Conservation (phyloP, 2,113 vertebrate genomes). For the Indri indri region DNA sequence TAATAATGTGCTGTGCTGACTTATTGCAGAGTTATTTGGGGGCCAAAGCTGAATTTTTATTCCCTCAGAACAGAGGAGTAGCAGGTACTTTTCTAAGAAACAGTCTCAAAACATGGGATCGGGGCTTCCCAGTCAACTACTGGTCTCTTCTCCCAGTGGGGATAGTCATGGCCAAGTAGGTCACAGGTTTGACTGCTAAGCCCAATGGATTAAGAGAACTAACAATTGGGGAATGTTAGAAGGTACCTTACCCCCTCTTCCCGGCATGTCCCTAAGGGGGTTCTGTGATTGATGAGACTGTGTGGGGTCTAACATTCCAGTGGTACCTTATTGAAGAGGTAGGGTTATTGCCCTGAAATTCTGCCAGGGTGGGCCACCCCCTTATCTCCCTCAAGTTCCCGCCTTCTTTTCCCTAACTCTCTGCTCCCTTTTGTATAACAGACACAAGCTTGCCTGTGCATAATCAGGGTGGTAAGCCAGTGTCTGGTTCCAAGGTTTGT, state of each 20-base stretch:
- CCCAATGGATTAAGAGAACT: neutral
- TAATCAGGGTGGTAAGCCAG: neutral
- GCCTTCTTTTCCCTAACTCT: neutral
- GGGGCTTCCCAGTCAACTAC: too few relatives aligned
- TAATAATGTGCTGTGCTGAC: neutral
- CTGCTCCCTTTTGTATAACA: neutral
- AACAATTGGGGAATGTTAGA: neutral
- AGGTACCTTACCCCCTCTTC: neutral
- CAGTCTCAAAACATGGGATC: neutral
- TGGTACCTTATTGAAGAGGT: neutral
- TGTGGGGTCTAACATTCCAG: neutral
- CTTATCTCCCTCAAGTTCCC: neutral
- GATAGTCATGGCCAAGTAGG: neutral
- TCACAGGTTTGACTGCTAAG: neutral
- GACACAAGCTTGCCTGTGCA: neutral
- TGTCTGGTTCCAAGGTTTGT: neutral
- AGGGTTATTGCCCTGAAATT: neutral
- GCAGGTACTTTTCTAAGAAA: neutral
- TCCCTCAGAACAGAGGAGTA: neutral
- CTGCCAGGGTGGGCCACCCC: neutral
- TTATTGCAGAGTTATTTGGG: neutral
- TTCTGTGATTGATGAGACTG: neutral
- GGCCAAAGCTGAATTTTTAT: neutral
- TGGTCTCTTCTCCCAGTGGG: neutral
- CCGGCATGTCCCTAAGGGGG: neutral